These are phyloP conservation scores for Pterophyllum scalare DNA, from an alignment of 2,113 vertebrate genomes.

Conservation along the genomic window DNA sequence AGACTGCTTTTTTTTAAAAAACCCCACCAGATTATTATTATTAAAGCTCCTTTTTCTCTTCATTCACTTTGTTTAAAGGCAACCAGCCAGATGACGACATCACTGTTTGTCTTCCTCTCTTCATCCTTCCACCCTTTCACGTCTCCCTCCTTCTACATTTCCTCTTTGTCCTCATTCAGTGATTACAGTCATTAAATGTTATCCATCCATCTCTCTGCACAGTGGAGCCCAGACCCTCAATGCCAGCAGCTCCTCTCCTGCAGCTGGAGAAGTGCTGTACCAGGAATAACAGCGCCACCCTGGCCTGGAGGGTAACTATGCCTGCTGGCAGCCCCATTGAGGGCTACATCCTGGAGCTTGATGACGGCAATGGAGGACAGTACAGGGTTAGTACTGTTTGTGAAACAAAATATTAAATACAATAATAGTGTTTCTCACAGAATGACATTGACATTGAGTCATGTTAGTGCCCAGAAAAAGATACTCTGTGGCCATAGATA, in stretches of 20 bases:
- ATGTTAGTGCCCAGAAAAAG: background rate
- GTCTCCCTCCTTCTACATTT: background rate
- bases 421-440: background rate
- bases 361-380: conserved; percentile 95
- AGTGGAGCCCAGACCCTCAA: conserved; percentile 80
- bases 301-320: conserved; percentile 93
- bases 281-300: conserved; percentile 94
- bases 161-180: background rate
- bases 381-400: conserved; percentile 86
- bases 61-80: conserved; percentile 27
- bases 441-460: background rate
- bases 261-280: conserved; percentile 98
- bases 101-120: conserved; percentile 8
- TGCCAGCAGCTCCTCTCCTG: conserved; percentile 89
- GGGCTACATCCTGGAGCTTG: conserved; percentile 96
- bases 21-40: conserved; percentile 13
- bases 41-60: conserved; percentile 23
- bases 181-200: background rate
- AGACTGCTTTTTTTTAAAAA: background rate
- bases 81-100: background rate
- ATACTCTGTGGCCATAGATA: background rate
- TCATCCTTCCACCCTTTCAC: background rate
- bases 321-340: conserved; percentile 86
- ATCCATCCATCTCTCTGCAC: conserved; percentile 3
- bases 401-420: background rate